phyloP scores from a whole-genome alignment of 2,888 invertebrate species.

The Allacma fusca region DNA sequence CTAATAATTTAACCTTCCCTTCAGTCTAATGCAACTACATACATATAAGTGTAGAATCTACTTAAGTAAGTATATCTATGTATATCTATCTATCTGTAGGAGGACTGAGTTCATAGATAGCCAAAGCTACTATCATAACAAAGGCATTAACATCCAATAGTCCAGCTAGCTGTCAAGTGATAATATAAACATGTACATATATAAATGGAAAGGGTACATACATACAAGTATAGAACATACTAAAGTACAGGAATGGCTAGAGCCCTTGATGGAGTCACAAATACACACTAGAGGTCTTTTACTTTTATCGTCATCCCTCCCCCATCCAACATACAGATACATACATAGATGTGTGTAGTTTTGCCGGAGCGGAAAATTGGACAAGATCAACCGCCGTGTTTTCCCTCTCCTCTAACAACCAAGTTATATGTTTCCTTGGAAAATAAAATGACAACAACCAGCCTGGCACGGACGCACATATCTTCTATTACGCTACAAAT shows the following conservation, averaged over 20 bases:
- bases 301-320: conserved; percentile 5
- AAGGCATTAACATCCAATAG: conserved; percentile 3
- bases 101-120: no score
- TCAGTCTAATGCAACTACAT: not conserved
- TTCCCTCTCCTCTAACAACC: conserved; percentile 21
- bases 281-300: not conserved
- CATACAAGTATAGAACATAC: no score
- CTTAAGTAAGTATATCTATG: no score
- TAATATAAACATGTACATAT: conserved; percentile 22
- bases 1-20: conserved; percentile 6
- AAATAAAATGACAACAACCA: conserved; percentile 26
- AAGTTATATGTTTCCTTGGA: conserved; percentile 16
- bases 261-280: not conserved
- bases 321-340: not conserved
- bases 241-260: no score
- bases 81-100: no score
- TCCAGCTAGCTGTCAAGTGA: not conserved
- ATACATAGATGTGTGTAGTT: conserved; percentile 29
- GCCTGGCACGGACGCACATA: no score
- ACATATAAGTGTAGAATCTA: not conserved
- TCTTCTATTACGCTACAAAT: no score
- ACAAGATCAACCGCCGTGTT: conserved; percentile 36
- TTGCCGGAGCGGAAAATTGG: conserved; percentile 43
- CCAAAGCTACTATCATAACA: no score
- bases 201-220: not conserved